Evolutionary conservation across 2,888 invertebrate genomes (phyloP).

Genomic region (Philereme transversata): DNA sequence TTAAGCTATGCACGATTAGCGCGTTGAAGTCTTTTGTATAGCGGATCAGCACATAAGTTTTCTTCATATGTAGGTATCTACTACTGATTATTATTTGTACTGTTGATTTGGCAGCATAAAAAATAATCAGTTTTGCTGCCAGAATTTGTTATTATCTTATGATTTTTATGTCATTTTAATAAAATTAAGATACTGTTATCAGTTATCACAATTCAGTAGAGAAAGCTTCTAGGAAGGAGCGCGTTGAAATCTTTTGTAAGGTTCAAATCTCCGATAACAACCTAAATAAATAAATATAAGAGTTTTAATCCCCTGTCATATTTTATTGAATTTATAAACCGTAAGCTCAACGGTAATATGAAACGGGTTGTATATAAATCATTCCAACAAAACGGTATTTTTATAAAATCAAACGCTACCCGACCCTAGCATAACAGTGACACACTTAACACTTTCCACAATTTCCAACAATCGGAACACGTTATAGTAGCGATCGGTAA

Average conservation of each 20-base stretch:
- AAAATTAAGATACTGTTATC: too few species aligned
- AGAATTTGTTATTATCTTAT: too few species aligned
- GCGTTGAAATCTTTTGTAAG: too few species aligned
- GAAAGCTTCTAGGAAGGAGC: too few species aligned
- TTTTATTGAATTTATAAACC: conserved; percentile 22
- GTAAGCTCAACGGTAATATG: conserved; percentile 26
- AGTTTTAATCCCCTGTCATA: conserved; percentile 14
- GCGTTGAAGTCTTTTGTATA: conserved; percentile 79
- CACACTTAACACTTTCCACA: conserved; percentile 66
- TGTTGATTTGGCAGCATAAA: too few species aligned
- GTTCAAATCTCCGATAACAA: too few species aligned
- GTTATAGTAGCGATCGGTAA: conserved; percentile 57
- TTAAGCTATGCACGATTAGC: conserved; percentile 43
- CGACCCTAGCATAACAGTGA: conserved; percentile 50
- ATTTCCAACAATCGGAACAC: conserved; percentile 58
- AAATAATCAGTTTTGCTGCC: too few species aligned
- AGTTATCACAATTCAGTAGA: too few species aligned
- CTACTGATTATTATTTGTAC: too few species aligned
- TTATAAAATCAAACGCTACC: conserved; percentile 32
- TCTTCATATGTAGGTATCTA: background rate
- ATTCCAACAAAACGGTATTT: conserved; percentile 33
- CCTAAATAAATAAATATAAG: too few species aligned
- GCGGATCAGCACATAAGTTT: conserved; percentile 27
- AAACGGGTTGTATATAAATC: conserved; percentile 32
- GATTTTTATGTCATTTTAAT: too few species aligned